phyloP scores from a whole-genome alignment of 2,888 invertebrate genomes.

The Rugalucina vietnamica region DNA sequence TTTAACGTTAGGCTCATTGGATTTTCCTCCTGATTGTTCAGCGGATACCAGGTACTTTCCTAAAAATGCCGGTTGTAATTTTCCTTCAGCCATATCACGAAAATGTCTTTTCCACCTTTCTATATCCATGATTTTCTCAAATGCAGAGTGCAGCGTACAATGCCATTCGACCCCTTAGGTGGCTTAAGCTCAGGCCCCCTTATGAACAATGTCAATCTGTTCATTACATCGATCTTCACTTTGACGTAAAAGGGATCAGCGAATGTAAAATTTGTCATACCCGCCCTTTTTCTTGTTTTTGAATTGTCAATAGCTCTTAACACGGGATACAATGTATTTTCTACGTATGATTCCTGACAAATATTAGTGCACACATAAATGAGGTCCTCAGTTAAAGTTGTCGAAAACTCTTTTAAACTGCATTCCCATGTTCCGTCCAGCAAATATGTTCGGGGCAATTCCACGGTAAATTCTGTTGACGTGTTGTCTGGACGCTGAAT shows the following conservation, averaged over 20 bases:
- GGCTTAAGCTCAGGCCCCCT: not conserved
- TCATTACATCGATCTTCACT: not conserved
- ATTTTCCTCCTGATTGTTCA: not conserved
- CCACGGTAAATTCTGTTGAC: not conserved
- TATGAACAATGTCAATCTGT: not conserved
- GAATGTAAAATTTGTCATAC: not conserved
- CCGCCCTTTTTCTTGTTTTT: too few species aligned
- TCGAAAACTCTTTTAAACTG: not conserved
- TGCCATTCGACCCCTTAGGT: not conserved
- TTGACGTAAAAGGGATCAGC: not conserved
- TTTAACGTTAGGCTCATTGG: not conserved
- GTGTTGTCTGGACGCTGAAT: not conserved
- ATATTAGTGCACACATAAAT: too few species aligned
- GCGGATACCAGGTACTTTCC: not conserved
- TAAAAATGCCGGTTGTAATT: not conserved
- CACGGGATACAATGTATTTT: too few species aligned
- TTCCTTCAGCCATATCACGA: not conserved
- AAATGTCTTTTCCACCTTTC: conserved; percentile 23
- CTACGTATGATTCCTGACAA: too few species aligned
- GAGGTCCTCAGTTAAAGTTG: too few species aligned
- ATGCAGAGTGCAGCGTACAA: not conserved
- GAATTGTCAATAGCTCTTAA: too few species aligned
- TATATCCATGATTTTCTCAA: conserved; percentile 8
- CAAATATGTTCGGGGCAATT: not conserved
- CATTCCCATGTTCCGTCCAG: not conserved